Evolutionary conservation across 2,113 vertebrate genomes (phyloP).

Genomic region (Ornithorhynchus anatinus): DNA sequence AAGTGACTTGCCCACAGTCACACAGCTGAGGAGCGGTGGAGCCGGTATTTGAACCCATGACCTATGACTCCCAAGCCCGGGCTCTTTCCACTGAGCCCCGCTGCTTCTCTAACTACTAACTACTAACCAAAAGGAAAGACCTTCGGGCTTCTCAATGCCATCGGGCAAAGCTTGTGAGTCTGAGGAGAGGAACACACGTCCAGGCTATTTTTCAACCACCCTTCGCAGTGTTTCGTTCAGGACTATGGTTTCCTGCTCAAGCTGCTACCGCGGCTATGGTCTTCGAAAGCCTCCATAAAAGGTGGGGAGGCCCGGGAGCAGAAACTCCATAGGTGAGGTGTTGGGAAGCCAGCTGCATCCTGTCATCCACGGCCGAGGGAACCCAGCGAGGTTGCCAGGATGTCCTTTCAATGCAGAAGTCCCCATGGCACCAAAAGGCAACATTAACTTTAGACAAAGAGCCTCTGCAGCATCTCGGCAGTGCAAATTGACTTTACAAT

Average conservation of each 20-base stretch:
- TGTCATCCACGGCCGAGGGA: conserved; percentile 56
- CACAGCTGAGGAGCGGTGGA: too few species aligned
- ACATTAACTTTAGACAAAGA: conserved; percentile 36
- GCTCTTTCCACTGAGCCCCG: too few species aligned
- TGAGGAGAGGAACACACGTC: not conserved
- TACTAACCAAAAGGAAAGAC: not conserved
- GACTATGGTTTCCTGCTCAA: conserved; percentile 47
- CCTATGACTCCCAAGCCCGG: too few species aligned
- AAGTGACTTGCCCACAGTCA: too few species aligned
- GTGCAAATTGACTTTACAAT: conserved; percentile 50
- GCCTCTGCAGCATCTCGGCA: conserved; percentile 20
- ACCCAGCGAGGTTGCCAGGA: conserved; percentile 6
- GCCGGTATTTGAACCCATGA: too few species aligned
- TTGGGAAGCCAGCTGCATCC: conserved; percentile 52
- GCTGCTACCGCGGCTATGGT: conserved; percentile 1
- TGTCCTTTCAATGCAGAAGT: conserved; percentile 20
- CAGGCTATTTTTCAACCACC: conserved; percentile 23
- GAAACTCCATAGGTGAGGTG: conserved; percentile 55
- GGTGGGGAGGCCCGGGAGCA: not conserved
- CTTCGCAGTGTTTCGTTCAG: conserved; percentile 21
- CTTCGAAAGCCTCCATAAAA: not conserved
- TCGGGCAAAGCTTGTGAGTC: not conserved
- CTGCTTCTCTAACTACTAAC: too few species aligned
- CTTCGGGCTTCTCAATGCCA: not conserved
- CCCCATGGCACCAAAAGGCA: conserved; percentile 5